These are phyloP conservation scores for Pachypsylla venusta DNA, from an alignment of 1,140 invertebrate species.

Conservation along the genomic window DNA sequence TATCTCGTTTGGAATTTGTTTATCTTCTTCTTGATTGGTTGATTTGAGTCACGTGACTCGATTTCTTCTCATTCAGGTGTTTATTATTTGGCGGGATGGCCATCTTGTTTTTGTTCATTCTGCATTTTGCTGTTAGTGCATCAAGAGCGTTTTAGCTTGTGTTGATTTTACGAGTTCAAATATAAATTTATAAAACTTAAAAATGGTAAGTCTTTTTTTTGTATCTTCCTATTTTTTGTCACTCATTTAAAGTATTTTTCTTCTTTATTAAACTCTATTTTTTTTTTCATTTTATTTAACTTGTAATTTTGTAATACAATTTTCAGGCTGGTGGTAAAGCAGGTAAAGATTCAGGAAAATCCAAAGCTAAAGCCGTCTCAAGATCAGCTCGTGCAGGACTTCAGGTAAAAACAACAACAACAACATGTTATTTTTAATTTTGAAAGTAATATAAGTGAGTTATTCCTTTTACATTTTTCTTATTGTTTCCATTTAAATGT, in stretches of 20 bases:
- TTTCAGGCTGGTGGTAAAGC: constrained; percentile 94
- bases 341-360: constrained; percentile 98
- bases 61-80: too few relatives aligned
- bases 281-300: constrained; percentile 25
- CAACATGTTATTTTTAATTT: not conserved
- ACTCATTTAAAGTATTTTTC: too few relatives aligned
- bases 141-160: constrained; percentile 22
- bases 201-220: constrained; percentile 29
- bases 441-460: not conserved
- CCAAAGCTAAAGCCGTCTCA: constrained; percentile 98
- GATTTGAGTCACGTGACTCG: not conserved
- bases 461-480: not conserved
- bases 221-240: constrained; percentile 17
- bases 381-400: constrained; percentile 93
- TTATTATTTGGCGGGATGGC: not conserved
- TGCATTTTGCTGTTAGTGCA: constrained; percentile 17
- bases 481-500: too few relatives aligned
- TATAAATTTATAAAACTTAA: constrained; percentile 27
- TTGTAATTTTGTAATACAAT: constrained; percentile 25
- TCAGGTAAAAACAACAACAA: constrained; percentile 86
- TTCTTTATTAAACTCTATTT: constrained; percentile 24
- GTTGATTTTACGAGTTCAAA: constrained; percentile 13
- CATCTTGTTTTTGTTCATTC: not conserved
- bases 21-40: constrained; percentile 1
- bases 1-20: too few relatives aligned